A percentile compares a stretch with the other conserved stretches of the same genome.
phyloP scores from a whole-genome alignment of 2,888 invertebrate species.

The Drosophila recens region DNA sequence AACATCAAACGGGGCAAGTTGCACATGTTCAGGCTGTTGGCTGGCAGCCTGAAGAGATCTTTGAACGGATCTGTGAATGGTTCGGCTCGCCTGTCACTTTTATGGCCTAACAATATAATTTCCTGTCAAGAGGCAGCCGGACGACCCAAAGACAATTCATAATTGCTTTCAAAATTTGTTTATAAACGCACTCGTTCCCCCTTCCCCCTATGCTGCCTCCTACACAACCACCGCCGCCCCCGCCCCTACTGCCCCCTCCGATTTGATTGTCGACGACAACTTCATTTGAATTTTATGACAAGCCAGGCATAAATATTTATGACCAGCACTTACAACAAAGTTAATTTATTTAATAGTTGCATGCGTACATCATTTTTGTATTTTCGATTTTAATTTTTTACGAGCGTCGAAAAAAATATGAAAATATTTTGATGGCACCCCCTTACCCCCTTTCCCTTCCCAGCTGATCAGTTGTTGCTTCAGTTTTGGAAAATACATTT shows the following conservation, averaged over 20 bases:
- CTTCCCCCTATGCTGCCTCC: not conserved
- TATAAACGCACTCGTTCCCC: constrained; percentile 46
- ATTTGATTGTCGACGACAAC: constrained; percentile 50
- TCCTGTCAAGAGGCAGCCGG: constrained; percentile 65
- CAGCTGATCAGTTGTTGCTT: constrained; percentile 24
- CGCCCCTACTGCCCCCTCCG: not conserved
- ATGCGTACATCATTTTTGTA: constrained; percentile 50
- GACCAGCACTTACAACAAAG: constrained; percentile 76
- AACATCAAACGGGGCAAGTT: constrained; percentile 60
- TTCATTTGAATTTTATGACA: constrained; percentile 77
- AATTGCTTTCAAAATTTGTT: constrained; percentile 70
- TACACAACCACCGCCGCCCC: not conserved
- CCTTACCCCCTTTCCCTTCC: not conserved
- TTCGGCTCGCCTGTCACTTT: constrained; percentile 57
- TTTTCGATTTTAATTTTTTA: constrained; percentile 40
- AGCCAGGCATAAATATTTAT: constrained; percentile 71
- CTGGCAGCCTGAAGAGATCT: constrained; percentile 46
- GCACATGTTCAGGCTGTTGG: constrained; percentile 57
- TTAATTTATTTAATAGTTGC: constrained; percentile 77
- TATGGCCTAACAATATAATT: constrained; percentile 75
- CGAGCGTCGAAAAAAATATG: constrained; percentile 42
- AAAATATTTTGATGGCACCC: constrained; percentile 30
- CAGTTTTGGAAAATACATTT: constrained; percentile 38
- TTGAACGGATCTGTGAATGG: constrained; percentile 29
- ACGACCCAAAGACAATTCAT: constrained; percentile 70